phyloP scores from a whole-genome alignment of 2,888 invertebrate genomes.

The Exocentrus adspersus region DNA sequence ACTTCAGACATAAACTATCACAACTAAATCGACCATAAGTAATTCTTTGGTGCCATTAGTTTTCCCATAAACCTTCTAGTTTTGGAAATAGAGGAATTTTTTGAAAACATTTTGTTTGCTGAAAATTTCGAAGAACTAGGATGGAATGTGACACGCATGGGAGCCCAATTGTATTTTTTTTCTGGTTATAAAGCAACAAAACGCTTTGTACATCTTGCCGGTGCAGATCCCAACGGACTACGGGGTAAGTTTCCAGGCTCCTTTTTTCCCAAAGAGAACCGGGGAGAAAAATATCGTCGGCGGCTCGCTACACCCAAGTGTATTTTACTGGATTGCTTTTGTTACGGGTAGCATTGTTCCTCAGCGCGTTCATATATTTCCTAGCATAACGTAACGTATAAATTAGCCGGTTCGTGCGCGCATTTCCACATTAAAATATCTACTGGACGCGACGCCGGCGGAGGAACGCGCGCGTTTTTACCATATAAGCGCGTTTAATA shows the following conservation, averaged over 20 bases:
- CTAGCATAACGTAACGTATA: constrained; percentile 22
- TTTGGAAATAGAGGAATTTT: no score
- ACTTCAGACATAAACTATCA: no score
- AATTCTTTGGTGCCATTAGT: no score
- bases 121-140: no score
- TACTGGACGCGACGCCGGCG: constrained; percentile 15
- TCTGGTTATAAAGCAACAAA: no score
- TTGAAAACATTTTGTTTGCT: no score
- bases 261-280: background rate
- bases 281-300: constrained; percentile 2
- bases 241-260: background rate
- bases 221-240: background rate
- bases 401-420: constrained; percentile 17
- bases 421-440: constrained; percentile 6
- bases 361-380: constrained; percentile 18
- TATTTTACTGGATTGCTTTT: constrained; percentile 23
- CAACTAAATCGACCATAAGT: no score
- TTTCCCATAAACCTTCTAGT: no score
- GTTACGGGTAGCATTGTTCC: constrained; percentile 21
- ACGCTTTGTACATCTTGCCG: background rate
- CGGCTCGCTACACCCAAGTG: constrained; percentile 1
- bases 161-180: no score
- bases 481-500: constrained; percentile 13
- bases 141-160: no score
- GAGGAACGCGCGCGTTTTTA: constrained; percentile 6